Conservation (phyloP, 2,888 invertebrate genomes). For the Oligia strigilis region DNA sequence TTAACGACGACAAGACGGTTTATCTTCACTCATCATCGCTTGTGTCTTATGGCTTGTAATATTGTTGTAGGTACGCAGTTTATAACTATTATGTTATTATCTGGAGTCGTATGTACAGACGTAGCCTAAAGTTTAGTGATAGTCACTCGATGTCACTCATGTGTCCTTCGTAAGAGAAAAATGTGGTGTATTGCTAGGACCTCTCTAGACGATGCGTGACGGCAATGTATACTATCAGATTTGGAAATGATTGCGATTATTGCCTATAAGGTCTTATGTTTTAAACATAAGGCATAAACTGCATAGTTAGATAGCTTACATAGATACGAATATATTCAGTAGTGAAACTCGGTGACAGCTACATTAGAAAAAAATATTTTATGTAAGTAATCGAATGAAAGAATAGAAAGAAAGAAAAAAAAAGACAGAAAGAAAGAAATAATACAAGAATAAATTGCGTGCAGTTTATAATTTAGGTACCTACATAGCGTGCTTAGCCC, state of each 20-base stretch:
- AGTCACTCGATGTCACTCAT: conserved; percentile 35
- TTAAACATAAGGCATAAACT: not conserved
- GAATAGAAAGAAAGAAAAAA: no score
- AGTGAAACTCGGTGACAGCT: not conserved
- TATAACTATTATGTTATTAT: conserved; percentile 38
- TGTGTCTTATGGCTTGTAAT: conserved; percentile 22
- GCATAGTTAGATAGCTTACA: not conserved
- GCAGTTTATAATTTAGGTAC: not conserved
- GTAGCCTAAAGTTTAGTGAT: conserved; percentile 19
- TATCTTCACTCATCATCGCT: conserved; percentile 32
- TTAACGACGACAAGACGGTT: not conserved
- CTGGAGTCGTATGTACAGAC: conserved; percentile 18
- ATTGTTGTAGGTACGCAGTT: conserved; percentile 16
- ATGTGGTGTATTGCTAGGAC: conserved; percentile 17
- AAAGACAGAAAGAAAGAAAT: no score
- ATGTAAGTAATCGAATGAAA: not conserved
- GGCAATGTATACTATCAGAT: conserved; percentile 20
- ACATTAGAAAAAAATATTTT: not conserved
- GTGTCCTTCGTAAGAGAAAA: conserved; percentile 53
- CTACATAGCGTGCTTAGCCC: not conserved
- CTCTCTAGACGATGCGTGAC: conserved; percentile 30
- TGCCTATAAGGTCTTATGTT: not conserved
- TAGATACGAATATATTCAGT: not conserved
- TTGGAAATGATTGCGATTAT: conserved; percentile 13
- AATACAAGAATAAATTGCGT: conserved; percentile 6